Percentiles rank a stretch among this genome's conserved stretches.
These are phyloP conservation scores for Gallinago paraguaiae DNA, from an alignment of 2,113 vertebrate genomes.

Conservation along the genomic window DNA sequence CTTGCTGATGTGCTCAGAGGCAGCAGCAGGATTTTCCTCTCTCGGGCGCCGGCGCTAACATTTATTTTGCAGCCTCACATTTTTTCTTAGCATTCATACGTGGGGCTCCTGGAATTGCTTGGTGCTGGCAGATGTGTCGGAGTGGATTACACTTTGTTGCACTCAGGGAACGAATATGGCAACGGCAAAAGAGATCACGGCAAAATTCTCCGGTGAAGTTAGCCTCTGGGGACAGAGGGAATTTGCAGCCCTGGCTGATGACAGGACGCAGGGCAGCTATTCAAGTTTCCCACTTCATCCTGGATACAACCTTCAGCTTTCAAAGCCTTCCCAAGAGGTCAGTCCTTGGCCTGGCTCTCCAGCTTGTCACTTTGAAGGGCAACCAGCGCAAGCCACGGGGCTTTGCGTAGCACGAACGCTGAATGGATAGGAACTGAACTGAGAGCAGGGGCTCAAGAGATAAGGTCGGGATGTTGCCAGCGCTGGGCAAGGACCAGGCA, in stretches of 20 bases:
- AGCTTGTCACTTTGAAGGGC: background rate
- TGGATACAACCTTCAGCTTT: conserved; percentile 39
- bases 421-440: background rate
- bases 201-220: background rate
- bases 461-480: background rate
- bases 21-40: background rate
- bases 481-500: background rate
- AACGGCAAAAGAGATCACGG: background rate
- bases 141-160: background rate
- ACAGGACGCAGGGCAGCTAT: conserved; percentile 32
- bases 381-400: background rate
- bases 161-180: background rate
- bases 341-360: conserved; percentile 23
- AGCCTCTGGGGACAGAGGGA: background rate
- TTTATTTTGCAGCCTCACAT: background rate
- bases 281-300: conserved; percentile 65
- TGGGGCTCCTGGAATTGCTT: background rate
- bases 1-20: background rate
- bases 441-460: fast-evolving
- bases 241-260: conserved; percentile 32
- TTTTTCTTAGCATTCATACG: background rate
- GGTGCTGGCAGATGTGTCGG: background rate
- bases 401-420: background rate
- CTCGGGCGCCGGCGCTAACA: fast-evolving
- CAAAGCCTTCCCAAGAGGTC: conserved; percentile 48